Base-by-base conservation (phyloP, 2,888 invertebrate genomes). In the Pristionchus mayeri region DNA sequence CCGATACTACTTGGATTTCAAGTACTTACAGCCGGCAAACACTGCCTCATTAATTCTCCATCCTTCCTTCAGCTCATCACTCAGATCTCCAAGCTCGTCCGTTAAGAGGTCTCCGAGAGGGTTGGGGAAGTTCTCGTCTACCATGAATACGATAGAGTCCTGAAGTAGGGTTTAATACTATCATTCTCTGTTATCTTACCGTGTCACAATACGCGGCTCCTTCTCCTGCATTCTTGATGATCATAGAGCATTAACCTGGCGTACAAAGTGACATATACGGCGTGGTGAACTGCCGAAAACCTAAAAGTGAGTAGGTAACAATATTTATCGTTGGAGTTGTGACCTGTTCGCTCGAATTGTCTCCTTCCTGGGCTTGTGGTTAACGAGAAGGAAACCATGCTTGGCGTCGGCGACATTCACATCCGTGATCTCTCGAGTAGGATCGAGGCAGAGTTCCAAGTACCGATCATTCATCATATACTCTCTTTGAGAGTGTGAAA, bases 141-240 rank as follows among this genome's bases (percentile, higher is more conserved):
- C 40, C 4, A 40, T 40, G 71, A 71, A 71, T n/a, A 71, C 71
- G 24, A 71, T 71, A 1, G 71, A 71, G 44, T 71, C 71, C 71
- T 71, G 40, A 60, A 60, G 13, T 60, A 2, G 1, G 3, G 9
- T 24, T 60, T 16, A 3, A 60, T 60, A 2, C 7, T 2, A 11
- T 54, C 54, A 54, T 3, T 24, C 1, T 24, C 7, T 13, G 13
- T 16, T 7, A 63, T 9, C 60, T 71, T 13, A 71, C 71, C 1
- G 71, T 71, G 21, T 71, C 71, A 37, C 37, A 40, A 40, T 71
- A 71, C 1, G 71, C 71, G 2, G 71, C 71, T 13, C 71, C 24
- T 30, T 40, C 40, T 40, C 75, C 75, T 11, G 16, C 75, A 0
- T 3, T 11, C 18, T 71, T 13, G 9, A 44, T n/a, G 44, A 71